Conservation (phyloP, 2,797 vertebrate species). For the Coreius guichenoti region DNA sequence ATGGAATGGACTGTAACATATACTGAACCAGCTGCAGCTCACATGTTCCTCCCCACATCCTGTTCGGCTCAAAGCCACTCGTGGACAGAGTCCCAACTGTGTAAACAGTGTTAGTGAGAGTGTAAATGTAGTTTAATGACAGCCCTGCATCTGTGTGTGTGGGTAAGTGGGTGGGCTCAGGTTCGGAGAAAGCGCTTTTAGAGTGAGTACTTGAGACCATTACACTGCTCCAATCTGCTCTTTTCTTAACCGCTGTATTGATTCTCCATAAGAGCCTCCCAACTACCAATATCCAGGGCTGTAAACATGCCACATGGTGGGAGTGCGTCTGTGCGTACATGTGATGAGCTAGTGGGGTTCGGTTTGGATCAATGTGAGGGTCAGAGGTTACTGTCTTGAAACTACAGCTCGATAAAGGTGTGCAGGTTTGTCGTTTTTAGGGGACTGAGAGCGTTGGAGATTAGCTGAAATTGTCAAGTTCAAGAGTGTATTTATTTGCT, state of each 20-base stretch:
- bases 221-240: slow-evolving; percentile 61
- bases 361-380: slow-evolving; percentile 75
- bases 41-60: not conserved
- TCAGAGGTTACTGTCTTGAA: slow-evolving; percentile 79
- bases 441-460: not conserved
- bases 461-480: slow-evolving; percentile 9
- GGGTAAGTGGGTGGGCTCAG: slow-evolving; percentile 29
- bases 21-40: not conserved
- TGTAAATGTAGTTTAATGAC: slow-evolving; percentile 43
- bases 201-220: slow-evolving; percentile 62
- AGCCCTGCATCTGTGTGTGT: slow-evolving; percentile 28
- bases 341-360: slow-evolving; percentile 31
- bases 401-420: slow-evolving; percentile 50
- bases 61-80: not conserved
- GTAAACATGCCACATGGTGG: slow-evolving; percentile 58
- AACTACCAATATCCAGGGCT: slow-evolving; percentile 72
- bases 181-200: slow-evolving; percentile 51
- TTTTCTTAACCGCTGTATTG: slow-evolving; percentile 61
- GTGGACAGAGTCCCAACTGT: slow-evolving; percentile 7
- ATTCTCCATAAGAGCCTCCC: slow-evolving; percentile 62
- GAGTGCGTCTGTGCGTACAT: slow-evolving; percentile 20
- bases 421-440: slow-evolving; percentile 31
- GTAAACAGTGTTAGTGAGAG: slow-evolving; percentile 37
- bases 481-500: slow-evolving; percentile 19
- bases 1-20: not conserved